Conservation (phyloP, 2,797 vertebrate genomes). For the Anolis apletophallus region DNA sequence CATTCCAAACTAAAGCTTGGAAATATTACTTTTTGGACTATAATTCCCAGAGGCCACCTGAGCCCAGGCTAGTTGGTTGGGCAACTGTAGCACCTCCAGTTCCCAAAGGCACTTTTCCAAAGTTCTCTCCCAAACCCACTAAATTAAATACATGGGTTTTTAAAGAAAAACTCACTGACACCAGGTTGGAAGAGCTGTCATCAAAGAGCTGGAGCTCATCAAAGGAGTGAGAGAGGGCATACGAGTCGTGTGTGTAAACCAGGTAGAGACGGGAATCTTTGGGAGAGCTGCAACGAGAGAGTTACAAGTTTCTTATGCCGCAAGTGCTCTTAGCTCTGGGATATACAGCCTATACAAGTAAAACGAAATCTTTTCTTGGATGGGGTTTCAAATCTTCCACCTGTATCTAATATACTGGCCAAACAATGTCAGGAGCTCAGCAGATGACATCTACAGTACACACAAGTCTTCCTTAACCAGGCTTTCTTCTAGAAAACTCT, state of each 20-base stretch:
- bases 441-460: not conserved
- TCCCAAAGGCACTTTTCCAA: not conserved
- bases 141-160: not conserved
- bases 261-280: conserved; percentile 89
- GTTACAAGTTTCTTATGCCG: not conserved
- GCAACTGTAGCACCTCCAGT: not conserved
- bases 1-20: not conserved
- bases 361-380: not conserved
- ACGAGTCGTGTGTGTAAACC: conserved; percentile 86
- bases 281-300: conserved; percentile 21
- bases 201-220: conserved; percentile 91
- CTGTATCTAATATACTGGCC: not conserved
- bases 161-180: conserved; percentile 80
- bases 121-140: not conserved
- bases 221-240: conserved; percentile 85
- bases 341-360: not conserved
- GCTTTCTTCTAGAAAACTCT: not conserved
- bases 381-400: not conserved
- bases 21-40: not conserved
- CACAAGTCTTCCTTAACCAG: not conserved
- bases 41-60: not conserved
- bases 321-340: not conserved
- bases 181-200: conserved; percentile 85
- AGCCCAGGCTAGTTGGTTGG: not conserved
- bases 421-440: not conserved